Percentiles rank a stretch among this genome's conserved stretches.
phyloP scores from a whole-genome alignment of 2,113 vertebrate genomes.

The Struthio camelus region DNA sequence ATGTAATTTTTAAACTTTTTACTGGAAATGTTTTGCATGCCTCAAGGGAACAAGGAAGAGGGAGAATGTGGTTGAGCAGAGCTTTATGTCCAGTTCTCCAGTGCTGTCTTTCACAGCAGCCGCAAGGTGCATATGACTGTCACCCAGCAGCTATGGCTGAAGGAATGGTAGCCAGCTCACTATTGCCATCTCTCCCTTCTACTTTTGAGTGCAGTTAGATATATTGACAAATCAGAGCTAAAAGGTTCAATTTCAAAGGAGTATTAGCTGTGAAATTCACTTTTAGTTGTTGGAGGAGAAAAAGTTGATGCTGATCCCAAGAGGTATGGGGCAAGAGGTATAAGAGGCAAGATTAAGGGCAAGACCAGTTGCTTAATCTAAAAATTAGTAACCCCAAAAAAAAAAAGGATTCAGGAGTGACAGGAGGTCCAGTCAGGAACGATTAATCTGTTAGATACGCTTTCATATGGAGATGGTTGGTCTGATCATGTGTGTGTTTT shows the following conservation, averaged over 20 bases:
- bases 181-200: not conserved
- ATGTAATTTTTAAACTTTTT: not conserved
- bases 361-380: not conserved
- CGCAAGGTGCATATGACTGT: not conserved
- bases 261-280: not conserved
- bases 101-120: not conserved
- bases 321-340: not conserved
- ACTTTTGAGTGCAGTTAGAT: not conserved
- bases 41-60: not conserved
- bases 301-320: not conserved
- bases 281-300: not conserved
- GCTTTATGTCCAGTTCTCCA: not conserved
- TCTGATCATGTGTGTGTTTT: not conserved
- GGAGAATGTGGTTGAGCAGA: not conserved
- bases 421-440: not conserved
- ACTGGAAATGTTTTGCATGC: not conserved
- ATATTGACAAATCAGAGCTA: not conserved
- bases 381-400: no score
- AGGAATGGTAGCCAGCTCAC: not conserved
- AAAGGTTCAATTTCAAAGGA: not conserved
- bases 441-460: no score
- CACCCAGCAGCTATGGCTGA: not conserved
- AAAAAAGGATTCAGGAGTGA: not conserved
- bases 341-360: not conserved
- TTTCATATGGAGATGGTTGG: not conserved